Evolutionary conservation across 2,797 vertebrate genomes (phyloP).

Genomic region (Dryobates pubescens): DNA sequence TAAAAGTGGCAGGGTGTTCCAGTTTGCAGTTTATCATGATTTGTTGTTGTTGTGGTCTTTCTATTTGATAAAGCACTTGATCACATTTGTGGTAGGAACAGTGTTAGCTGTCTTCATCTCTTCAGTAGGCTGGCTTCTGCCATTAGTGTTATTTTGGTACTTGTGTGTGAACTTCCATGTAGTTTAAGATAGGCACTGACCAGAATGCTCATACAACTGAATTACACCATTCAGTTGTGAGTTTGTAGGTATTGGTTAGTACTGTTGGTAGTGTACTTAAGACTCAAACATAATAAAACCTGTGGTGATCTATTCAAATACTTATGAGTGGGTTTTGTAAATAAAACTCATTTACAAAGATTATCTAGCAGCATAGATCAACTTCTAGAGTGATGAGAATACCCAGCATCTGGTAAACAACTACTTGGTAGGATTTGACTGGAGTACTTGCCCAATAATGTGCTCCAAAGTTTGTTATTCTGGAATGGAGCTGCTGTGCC

Average conservation of each 20-base stretch:
- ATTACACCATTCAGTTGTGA: background rate
- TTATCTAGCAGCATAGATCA: background rate
- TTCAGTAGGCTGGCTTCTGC: constrained; percentile 1
- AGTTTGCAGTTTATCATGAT: background rate
- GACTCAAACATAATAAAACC: background rate
- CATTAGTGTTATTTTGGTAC: background rate
- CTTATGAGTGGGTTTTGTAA: background rate
- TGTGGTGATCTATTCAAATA: background rate
- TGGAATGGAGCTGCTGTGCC: background rate
- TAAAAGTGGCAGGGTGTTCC: background rate
- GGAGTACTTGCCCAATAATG: background rate
- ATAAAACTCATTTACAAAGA: background rate
- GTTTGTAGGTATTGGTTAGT: background rate
- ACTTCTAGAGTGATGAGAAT: background rate
- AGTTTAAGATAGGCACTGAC: background rate
- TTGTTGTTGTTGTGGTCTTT: background rate
- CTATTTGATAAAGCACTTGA: background rate
- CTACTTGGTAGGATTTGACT: background rate
- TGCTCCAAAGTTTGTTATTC: background rate
- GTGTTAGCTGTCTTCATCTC: background rate
- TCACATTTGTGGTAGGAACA: background rate
- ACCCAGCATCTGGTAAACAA: background rate
- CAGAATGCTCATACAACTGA: background rate
- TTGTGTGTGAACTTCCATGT: background rate
- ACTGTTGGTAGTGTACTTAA: background rate